Conservation (phyloP, 2,888 invertebrate genomes). For the Drosophila limbata region DNA sequence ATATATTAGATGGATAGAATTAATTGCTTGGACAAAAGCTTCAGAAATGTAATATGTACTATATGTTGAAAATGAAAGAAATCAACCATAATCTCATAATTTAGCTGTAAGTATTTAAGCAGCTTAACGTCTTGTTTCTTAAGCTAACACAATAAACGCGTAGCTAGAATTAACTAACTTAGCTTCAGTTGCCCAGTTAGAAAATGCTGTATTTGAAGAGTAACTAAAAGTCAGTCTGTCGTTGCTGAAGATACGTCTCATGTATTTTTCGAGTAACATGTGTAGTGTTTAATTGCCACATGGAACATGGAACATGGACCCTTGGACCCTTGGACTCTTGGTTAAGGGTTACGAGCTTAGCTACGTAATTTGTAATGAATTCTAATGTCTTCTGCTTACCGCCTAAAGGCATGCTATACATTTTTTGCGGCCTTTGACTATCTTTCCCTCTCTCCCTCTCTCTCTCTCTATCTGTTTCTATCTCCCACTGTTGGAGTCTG, state of each 20-base stretch:
- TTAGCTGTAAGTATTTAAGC: conserved; percentile 22
- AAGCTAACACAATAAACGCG: background rate
- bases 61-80: background rate
- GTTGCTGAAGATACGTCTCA: background rate
- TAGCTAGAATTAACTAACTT: conserved; percentile 5
- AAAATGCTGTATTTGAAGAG: conserved; percentile 22
- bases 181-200: background rate
- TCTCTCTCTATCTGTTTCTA: background rate
- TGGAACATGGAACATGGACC: conserved; percentile 29
- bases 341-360: conserved; percentile 59
- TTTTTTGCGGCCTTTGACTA: conserved; percentile 50
- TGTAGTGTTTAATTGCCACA: conserved; percentile 72
- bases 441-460: conserved; percentile 10
- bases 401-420: conserved; percentile 62
- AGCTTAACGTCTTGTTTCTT: conserved; percentile 10
- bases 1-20: too few species aligned
- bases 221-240: conserved; percentile 25
- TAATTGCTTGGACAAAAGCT: too few species aligned
- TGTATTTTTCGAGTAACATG: conserved; percentile 47
- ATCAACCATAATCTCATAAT: background rate
- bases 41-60: background rate
- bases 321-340: conserved; percentile 27
- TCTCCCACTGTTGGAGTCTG: conserved; percentile 2
- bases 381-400: conserved; percentile 65
- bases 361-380: conserved; percentile 78